These are phyloP conservation scores for Hippocampus guttulatus DNA, from an alignment of 2,113 vertebrate species.

Conservation along the genomic window DNA sequence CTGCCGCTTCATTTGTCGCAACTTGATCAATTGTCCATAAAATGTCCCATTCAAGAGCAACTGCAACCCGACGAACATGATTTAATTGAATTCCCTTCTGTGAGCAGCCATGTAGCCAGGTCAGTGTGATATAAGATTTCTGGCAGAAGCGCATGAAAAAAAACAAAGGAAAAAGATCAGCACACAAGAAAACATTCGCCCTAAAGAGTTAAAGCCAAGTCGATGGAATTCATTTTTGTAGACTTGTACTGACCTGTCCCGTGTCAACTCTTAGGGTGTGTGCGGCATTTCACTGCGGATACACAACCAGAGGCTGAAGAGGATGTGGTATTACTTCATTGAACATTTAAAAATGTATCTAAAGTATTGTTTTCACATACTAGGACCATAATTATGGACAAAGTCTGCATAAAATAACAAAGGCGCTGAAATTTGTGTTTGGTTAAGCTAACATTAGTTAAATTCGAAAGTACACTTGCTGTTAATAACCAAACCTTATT, in stretches of 20 bases:
- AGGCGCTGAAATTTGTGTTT: too few relatives aligned
- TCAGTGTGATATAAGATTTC: background rate
- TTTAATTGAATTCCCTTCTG: background rate
- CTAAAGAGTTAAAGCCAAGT: background rate
- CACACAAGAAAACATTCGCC: background rate
- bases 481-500: background rate
- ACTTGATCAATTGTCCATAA: background rate
- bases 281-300: background rate
- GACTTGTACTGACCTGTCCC: conserved; percentile 2
- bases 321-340: background rate
- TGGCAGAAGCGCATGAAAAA: background rate
- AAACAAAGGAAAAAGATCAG: background rate
- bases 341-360: background rate
- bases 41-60: background rate
- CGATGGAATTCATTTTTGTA: conserved; percentile 1
- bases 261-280: background rate
- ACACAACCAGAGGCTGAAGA: background rate
- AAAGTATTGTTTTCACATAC: background rate
- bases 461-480: background rate
- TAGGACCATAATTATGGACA: background rate
- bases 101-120: background rate
- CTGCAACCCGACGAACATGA: background rate
- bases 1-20: background rate
- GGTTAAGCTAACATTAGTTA: too few relatives aligned
- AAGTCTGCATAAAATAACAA: background rate